These are phyloP conservation scores for Spondyliosoma cantharus DNA, from an alignment of 2,797 vertebrate genomes.

Conservation along the genomic window DNA sequence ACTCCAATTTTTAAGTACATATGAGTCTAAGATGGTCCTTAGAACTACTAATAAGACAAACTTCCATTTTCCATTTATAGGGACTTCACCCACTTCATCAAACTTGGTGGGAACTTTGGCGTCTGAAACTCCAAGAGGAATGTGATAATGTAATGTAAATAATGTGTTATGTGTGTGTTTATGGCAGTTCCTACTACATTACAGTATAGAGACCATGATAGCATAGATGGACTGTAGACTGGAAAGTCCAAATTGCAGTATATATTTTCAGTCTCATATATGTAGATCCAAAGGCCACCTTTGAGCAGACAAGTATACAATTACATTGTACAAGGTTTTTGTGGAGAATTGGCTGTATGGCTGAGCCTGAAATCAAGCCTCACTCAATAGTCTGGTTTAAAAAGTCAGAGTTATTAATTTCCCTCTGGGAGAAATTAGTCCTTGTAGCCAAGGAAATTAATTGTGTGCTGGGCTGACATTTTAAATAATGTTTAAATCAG, in stretches of 20 bases:
- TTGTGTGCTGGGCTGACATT: constrained; percentile 34
- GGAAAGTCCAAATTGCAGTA: constrained; percentile 50
- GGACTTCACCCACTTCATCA: constrained; percentile 40
- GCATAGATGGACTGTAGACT: constrained; percentile 43
- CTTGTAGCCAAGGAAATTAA: constrained; percentile 40
- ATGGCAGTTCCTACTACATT: constrained; percentile 27
- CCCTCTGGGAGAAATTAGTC: constrained; percentile 36
- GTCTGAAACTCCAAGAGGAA: constrained; percentile 43
- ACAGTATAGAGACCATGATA: constrained; percentile 41
- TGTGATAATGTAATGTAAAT: too few relatives aligned
- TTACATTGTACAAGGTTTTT: constrained; percentile 52
- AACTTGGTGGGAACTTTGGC: not conserved
- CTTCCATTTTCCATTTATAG: constrained; percentile 36
- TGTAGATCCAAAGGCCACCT: constrained; percentile 42
- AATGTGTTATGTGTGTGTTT: constrained; percentile 45
- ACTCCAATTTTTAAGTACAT: not conserved
- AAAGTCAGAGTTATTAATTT: constrained; percentile 45
- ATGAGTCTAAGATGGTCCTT: not conserved
- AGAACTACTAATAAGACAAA: constrained; percentile 35
- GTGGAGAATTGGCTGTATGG: constrained; percentile 34
- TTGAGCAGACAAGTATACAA: constrained; percentile 42
- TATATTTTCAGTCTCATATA: constrained; percentile 52
- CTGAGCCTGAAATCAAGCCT: constrained; percentile 43
- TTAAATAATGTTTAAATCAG: constrained; percentile 26
- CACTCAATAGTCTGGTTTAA: constrained; percentile 59